Evolutionary conservation across 1,140 invertebrate species (phyloP).

Genomic region (Tetraneura akinire): DNA sequence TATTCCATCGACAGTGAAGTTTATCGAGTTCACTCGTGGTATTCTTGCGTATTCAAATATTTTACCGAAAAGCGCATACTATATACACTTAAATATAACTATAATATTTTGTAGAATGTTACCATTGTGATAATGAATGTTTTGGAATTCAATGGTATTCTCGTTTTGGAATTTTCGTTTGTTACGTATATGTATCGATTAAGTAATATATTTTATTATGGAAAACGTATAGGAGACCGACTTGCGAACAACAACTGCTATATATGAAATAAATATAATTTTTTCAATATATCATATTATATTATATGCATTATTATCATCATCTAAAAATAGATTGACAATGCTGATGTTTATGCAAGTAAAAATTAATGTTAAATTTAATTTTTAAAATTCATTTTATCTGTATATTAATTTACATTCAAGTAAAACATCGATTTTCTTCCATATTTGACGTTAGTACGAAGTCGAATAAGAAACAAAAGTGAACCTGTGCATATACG

Average conservation of each 20-base stretch:
- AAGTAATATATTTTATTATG: conserved; percentile 9
- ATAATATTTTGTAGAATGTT: conserved; percentile 1
- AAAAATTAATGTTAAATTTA: too few relatives aligned
- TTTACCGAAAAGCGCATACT: background rate
- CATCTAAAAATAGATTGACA: too few relatives aligned
- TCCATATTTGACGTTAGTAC: too few relatives aligned
- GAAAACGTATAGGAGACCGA: background rate
- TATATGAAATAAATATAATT: too few relatives aligned
- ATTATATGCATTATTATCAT: too few relatives aligned
- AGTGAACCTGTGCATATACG: too few relatives aligned
- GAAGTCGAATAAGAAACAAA: too few relatives aligned
- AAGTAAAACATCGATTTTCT: too few relatives aligned
- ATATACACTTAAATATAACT: background rate
- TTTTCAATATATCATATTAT: too few relatives aligned
- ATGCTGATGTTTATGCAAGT: too few relatives aligned
- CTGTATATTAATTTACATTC: too few relatives aligned
- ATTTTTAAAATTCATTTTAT: too few relatives aligned
- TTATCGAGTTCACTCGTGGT: conserved; percentile 8
- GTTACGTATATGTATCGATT: background rate
- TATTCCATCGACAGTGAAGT: background rate
- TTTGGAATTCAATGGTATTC: background rate
- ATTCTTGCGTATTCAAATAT: background rate
- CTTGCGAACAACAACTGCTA: background rate
- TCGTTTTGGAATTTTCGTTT: background rate
- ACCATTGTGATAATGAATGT: background rate